A percentile compares a stretch with the other conserved stretches of the same genome.
Evolutionary conservation across 2,113 vertebrate species (phyloP).

Genomic region (Ancistrus triradiatus): DNA sequence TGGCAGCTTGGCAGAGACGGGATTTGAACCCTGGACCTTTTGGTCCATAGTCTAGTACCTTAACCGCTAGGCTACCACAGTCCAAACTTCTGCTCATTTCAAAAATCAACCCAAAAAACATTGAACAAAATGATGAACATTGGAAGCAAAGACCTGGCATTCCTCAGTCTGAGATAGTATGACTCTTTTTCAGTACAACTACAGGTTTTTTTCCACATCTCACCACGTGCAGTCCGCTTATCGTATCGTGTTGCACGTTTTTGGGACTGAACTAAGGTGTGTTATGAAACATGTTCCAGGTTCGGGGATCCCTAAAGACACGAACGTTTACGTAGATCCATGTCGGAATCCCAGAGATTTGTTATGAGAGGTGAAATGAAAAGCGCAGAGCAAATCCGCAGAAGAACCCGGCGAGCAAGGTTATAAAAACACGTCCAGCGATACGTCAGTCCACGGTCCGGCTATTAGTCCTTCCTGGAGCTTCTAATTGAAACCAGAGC

Average conservation of each 20-base stretch:
- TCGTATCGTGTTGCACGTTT: conserved; percentile 4
- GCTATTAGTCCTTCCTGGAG: conserved; percentile 29
- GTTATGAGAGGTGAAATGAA: conserved; percentile 23
- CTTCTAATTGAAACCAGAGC: conserved; percentile 44
- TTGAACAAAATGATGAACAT: too few relatives aligned
- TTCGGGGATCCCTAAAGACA: conserved; percentile 16
- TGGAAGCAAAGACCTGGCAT: too few relatives aligned
- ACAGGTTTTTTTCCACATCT: too few relatives aligned
- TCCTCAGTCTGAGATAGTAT: too few relatives aligned
- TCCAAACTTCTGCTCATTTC: too few relatives aligned
- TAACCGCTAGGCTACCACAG: too few relatives aligned
- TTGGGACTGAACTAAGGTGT: conserved; percentile 9
- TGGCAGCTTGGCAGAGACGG: too few relatives aligned
- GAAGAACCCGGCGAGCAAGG: conserved; percentile 20
- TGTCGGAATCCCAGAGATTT: conserved; percentile 17
- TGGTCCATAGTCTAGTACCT: too few relatives aligned
- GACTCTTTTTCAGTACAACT: too few relatives aligned
- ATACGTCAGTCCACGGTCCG: conserved; percentile 20
- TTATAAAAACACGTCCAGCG: conserved; percentile 42
- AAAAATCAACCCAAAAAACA: too few relatives aligned
- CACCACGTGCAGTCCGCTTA: not conserved
- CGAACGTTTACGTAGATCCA: conserved; percentile 15
- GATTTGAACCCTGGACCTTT: too few relatives aligned
- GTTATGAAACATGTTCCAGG: conserved; percentile 12
- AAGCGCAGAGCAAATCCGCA: conserved; percentile 13